Conservation (phyloP, 2,888 invertebrate species). For the Euphydryas editha region DNA sequence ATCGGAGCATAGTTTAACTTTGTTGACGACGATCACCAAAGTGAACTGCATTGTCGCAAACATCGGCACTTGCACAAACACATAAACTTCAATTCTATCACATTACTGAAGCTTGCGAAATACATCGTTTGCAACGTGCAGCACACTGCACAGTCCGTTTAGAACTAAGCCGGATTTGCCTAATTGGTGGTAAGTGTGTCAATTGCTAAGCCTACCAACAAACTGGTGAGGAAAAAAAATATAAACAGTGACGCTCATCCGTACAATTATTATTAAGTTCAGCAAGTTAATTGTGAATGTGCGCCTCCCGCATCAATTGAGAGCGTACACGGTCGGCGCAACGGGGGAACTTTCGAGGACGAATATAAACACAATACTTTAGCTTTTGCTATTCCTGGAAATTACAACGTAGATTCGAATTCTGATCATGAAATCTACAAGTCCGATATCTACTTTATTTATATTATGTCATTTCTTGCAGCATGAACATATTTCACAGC, state of each 20-base stretch:
- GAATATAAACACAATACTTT: slow-evolving; percentile 72
- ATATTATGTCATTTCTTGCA: not conserved
- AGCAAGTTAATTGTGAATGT: slow-evolving; percentile 77
- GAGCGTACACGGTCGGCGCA: slow-evolving; percentile 58
- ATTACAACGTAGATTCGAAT: slow-evolving; percentile 51
- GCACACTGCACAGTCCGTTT: slow-evolving; percentile 65
- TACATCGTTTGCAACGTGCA: slow-evolving; percentile 74
- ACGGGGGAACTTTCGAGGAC: slow-evolving; percentile 78
- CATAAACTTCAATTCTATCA: slow-evolving; percentile 59
- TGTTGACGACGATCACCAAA: slow-evolving; percentile 78
- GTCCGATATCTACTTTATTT: not conserved
- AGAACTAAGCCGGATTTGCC: slow-evolving; percentile 79
- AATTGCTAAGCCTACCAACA: slow-evolving; percentile 68
- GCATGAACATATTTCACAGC: not conserved
- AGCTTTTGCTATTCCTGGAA: slow-evolving; percentile 72
- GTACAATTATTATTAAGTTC: slow-evolving; percentile 73
- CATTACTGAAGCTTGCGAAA: slow-evolving; percentile 64
- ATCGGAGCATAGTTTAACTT: slow-evolving; percentile 75
- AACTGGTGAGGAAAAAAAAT: slow-evolving; percentile 69
- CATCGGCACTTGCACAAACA: slow-evolving; percentile 33
- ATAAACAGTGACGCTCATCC: slow-evolving; percentile 67
- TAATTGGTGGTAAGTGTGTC: slow-evolving; percentile 66
- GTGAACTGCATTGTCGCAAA: slow-evolving; percentile 78
- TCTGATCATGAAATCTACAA: slow-evolving; percentile 9
- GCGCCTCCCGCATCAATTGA: slow-evolving; percentile 80